Base-by-base conservation (phyloP, 2,113 vertebrate genomes). In the Spea bombifrons region DNA sequence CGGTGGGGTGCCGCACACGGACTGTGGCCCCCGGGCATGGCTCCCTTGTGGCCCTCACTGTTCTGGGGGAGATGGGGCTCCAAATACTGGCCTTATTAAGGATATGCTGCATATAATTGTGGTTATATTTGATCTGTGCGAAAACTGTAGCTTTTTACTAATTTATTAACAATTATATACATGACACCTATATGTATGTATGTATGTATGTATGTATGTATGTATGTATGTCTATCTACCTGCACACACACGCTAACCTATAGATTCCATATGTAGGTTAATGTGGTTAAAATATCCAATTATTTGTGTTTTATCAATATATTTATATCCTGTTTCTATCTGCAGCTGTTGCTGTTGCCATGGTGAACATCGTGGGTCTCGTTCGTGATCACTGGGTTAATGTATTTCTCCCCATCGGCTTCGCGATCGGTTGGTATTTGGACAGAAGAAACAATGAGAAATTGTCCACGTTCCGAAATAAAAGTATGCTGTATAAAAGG, bases 381-480 rank as follows among this genome's bases (percentile, higher is more conserved):
- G 84, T 92, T 2, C 93, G 93, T 8, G 88, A 94, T 0, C 88
- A 95, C 78, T 98, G 95, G 97, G 73, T 87, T 16, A 85, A 94
- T 77, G 55, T 94, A 49, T 68, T 99, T 3, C 91, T 98, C 30
- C 96, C 97, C 0, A n/a, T 93, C 55, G 96, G 95, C 81, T 94
- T 96, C 84, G 85, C 95, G 48, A 0, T 97, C 7, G 97, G 97
- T 53, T 89, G 87, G 65, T 98, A 97, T 72, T 75, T 96, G 44
- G 97, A 99, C 87, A 93, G 78, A 83, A 84, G 5, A 83, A 92
- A 91, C 64, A 96, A 97, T 76, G 86, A 91, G 82, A 94, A 88
- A 75, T 82, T 98, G 69, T 88, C 93, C 13, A 49, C 90, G 44
- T 98, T 94, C 92, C 93, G 95, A 83, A 98, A 99, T 87, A 97